These are phyloP conservation scores for Pachyuromys duprasi DNA, from an alignment of 2,797 vertebrate species.

Conservation along the genomic window DNA sequence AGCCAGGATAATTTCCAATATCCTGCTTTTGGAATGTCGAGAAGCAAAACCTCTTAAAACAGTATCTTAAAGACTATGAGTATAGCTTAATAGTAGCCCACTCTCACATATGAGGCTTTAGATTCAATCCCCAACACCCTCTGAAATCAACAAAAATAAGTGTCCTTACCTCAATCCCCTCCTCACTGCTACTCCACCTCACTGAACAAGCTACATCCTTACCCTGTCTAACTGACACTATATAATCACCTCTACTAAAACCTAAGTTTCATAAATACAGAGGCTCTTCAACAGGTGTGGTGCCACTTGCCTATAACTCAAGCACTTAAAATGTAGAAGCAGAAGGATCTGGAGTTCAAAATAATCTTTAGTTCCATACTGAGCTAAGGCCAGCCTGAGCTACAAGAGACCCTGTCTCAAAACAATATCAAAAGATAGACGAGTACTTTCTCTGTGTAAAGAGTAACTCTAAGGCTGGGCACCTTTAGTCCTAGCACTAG, in stretches of 20 bases:
- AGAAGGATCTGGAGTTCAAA: no score
- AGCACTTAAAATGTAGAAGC: not conserved
- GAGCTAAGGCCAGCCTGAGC: not conserved
- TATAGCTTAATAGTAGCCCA: not conserved
- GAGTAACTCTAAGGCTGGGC: not conserved
- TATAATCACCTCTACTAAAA: not conserved
- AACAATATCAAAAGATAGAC: not conserved
- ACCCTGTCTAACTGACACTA: no score
- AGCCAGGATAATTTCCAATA: not conserved
- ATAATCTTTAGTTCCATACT: not conserved
- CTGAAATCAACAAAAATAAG: not conserved
- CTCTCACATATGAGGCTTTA: not conserved
- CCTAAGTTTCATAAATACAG: not conserved
- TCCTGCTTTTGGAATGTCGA: not conserved
- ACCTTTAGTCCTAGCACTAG: not conserved
- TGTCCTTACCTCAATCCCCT: not conserved
- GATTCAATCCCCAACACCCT: not conserved
- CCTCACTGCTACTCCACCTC: not conserved
- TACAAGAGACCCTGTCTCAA: not conserved
- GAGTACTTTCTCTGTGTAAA: not conserved
- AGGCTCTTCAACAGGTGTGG: not conserved
- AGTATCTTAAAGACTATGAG: not conserved
- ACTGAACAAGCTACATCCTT: not conserved
- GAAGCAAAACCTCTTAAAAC: not conserved
- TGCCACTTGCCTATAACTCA: not conserved